phyloP scores from a whole-genome alignment of 92 coral and sea anemone genomes.

The Porites lobata region DNA sequence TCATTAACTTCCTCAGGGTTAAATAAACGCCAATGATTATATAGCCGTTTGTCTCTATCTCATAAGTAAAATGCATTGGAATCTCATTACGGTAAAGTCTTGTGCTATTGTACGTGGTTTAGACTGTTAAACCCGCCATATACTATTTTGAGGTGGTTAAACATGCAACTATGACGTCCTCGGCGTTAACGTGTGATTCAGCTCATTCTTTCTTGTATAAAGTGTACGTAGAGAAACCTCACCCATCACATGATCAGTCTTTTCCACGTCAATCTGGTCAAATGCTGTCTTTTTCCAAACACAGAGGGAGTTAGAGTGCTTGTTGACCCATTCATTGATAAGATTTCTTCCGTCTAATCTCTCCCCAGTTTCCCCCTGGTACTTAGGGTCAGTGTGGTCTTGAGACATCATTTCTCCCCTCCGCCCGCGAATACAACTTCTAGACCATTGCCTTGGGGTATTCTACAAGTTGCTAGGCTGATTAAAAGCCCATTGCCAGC shows the following conservation, averaged over 20 bases:
- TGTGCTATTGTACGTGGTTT: no score
- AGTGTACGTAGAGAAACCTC: neutral
- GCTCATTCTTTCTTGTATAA: no score
- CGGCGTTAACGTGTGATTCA: no score
- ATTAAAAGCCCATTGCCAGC: neutral
- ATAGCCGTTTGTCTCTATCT: no score
- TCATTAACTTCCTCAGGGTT: no score
- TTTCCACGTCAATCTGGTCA: conserved; percentile 73
- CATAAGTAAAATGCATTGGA: no score
- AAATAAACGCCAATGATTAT: no score
- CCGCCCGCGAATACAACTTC: conserved; percentile 93
- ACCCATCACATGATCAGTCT: conserved; percentile 87
- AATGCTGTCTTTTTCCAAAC: conserved; percentile 90
- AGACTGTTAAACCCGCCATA: no score
- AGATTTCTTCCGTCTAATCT: conserved; percentile 82
- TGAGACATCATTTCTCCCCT: conserved; percentile 66
- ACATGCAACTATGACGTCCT: no score
- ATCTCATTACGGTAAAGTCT: no score
- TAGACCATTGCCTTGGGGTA: conserved; percentile 83
- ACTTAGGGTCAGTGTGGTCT: conserved; percentile 74
- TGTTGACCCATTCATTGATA: conserved; percentile 71
- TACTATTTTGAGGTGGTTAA: no score
- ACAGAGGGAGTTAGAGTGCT: conserved; percentile 66
- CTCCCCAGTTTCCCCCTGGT: conserved; percentile 38
- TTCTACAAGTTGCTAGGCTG: conserved; percentile 84